phyloP scores from a whole-genome alignment of 2,888 invertebrate species.

The Spodoptera picta region DNA sequence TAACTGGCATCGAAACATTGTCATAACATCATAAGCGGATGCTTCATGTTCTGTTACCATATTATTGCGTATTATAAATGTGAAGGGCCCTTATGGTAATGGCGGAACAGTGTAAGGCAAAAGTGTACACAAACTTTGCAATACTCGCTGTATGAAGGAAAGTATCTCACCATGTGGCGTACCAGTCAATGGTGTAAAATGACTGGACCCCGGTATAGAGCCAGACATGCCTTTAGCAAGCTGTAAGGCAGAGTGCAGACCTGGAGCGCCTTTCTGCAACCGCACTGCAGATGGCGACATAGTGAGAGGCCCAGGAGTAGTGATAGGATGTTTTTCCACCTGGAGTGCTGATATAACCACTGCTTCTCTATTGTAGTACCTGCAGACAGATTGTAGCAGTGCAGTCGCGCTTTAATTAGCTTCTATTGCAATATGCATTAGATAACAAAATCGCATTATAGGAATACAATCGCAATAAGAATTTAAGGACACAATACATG shows the following conservation, averaged over 20 bases:
- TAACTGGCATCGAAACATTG: no score
- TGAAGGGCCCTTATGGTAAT: no score
- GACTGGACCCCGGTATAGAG: constrained; percentile 86
- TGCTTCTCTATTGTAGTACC: constrained; percentile 97
- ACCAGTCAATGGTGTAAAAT: constrained; percentile 91
- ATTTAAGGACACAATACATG: neutral
- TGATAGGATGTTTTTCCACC: constrained; percentile 97
- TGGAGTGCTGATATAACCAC: constrained; percentile 97
- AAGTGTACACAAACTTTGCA: no score
- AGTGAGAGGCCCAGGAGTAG: constrained; percentile 94
- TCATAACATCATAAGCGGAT: no score
- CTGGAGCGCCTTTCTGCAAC: constrained; percentile 85
- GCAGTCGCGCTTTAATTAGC: no score
- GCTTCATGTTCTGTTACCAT: neutral
- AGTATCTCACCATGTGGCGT: constrained; percentile 78
- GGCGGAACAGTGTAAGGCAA: no score
- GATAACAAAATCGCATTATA: constrained; percentile 2
- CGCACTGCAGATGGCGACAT: constrained; percentile 91
- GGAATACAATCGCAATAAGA: constrained; percentile 7
- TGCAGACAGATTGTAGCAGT: constrained; percentile 65
- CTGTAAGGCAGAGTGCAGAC: constrained; percentile 85
- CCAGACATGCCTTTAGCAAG: constrained; percentile 84
- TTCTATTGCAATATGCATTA: neutral
- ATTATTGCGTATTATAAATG: neutral
- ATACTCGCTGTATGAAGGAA: neutral